Evolutionary conservation across 2,797 vertebrate species (phyloP), one percentile per base, ranked within the genome.

Genomic region (Cryptoblepharus egeriae): DNA sequence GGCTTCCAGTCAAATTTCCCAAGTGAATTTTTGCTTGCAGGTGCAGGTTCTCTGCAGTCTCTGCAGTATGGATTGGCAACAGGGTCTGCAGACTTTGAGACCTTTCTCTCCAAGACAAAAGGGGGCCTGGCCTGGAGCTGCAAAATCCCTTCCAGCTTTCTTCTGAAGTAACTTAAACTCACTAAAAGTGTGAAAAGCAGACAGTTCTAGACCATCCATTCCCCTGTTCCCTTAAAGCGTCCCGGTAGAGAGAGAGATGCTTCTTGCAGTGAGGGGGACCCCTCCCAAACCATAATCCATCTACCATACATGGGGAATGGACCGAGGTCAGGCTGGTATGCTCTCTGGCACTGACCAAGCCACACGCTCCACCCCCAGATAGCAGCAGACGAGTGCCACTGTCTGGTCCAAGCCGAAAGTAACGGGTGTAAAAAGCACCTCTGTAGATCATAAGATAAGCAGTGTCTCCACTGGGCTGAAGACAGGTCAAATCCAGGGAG

Each of bases 381-480:
- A 78, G 77, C 83, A 90, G 87, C 88, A 89, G 88, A 88, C 70
- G 64, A 58, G 88, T 79, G 85, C 82, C 35, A 65, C 90, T 85
- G 11, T 71, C 37, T 16, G 42, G 35, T 0, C 49, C 69, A 39
- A 88, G 91, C 64, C 64, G 76, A 79, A 88, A 85, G 78, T 60
- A 85, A 91, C 37, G 1, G 52, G 79, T 81, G 86, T 24, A 81
- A 90, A 87, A 83, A 22, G 92, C 91, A 90, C 87, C 91, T 88
- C n/a, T 0, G 75, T 13, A 80, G 90, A 87, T 73, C 89, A 87
- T 82, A 92, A 90, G 93, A 93, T 91, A 88, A 93, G 92, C 93
- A 90, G 75, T 58, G 87, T 92, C 91, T 94, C 61, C 88, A 83
- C 88, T 85, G 88, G 24, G 77, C 80, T 75, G 45, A 88, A 80